These are phyloP conservation scores for Germaria angustata DNA, from an alignment of 2,888 invertebrate species.

Conservation along the genomic window DNA sequence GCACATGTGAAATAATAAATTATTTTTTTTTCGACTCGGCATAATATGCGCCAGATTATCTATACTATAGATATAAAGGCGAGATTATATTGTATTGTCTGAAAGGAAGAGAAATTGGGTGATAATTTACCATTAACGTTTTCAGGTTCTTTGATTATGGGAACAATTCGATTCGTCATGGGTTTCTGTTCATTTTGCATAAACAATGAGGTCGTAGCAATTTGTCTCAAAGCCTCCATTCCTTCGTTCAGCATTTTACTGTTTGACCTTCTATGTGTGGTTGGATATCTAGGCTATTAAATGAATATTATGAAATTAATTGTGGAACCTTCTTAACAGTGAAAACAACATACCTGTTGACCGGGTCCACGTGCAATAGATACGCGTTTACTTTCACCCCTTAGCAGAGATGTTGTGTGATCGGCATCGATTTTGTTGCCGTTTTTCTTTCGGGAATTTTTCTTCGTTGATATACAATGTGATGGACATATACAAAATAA, in stretches of 20 bases:
- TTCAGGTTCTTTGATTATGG: constrained; percentile 80
- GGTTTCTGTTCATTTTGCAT: constrained; percentile 80
- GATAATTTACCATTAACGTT: constrained; percentile 71
- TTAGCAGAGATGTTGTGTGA: constrained; percentile 79
- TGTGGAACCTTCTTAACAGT: neutral
- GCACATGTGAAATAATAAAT: no score
- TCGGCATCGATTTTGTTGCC: constrained; percentile 80
- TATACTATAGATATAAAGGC: no score
- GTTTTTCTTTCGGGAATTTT: constrained; percentile 83
- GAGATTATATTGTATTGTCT: no score
- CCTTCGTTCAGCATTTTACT: constrained; percentile 80
- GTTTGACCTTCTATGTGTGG: constrained; percentile 78
- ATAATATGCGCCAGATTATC: no score
- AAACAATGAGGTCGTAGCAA: constrained; percentile 80
- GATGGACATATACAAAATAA: constrained; percentile 91
- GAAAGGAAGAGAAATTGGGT: no score
- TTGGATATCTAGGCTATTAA: constrained; percentile 74
- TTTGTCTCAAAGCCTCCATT: constrained; percentile 80
- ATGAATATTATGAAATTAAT: neutral
- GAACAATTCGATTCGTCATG: constrained; percentile 77
- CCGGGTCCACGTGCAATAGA: constrained; percentile 78
- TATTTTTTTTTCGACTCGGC: no score
- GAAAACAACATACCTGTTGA: constrained; percentile 73
- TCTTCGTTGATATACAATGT: constrained; percentile 85
- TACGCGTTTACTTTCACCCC: constrained; percentile 79